A percentile compares a stretch with the other conserved stretches of the same genome.
Evolutionary conservation across 2,888 invertebrate species (phyloP).

Genomic region (Watsonalla cultraria): DNA sequence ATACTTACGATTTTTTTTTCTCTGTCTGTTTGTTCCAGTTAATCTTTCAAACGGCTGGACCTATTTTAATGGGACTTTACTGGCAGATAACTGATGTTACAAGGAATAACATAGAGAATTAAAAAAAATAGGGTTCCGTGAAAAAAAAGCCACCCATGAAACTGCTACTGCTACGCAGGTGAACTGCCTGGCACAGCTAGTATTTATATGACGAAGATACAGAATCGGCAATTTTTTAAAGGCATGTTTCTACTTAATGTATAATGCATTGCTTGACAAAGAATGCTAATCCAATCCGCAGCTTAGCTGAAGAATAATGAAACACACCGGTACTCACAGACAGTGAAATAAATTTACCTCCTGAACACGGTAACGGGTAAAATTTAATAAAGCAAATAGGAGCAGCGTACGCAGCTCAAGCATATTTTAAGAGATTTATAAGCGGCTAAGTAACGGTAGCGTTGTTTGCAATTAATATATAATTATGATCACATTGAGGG

Average conservation of each 20-base stretch:
- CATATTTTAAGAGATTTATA: slow-evolving; percentile 64
- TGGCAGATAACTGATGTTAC: too few species aligned
- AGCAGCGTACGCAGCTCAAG: slow-evolving; percentile 49
- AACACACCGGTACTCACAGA: slow-evolving; percentile 46
- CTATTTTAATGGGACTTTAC: too few species aligned
- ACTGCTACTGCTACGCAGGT: too few species aligned
- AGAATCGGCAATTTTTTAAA: background rate
- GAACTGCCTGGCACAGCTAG: too few species aligned
- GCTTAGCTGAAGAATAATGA: slow-evolving; percentile 51
- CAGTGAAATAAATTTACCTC: slow-evolving; percentile 56
- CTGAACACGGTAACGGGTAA: slow-evolving; percentile 51
- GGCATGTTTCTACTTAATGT: slow-evolving; percentile 1
- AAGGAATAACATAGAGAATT: too few species aligned
- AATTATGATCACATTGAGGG: slow-evolving; percentile 48
- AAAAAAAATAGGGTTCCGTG: too few species aligned
- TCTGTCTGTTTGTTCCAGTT: too few species aligned
- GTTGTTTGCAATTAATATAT: slow-evolving; percentile 59
- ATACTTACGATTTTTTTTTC: too few species aligned
- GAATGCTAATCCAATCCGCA: slow-evolving; percentile 49
- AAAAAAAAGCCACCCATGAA: too few species aligned
- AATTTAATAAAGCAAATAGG: slow-evolving; percentile 69
- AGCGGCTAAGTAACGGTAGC: slow-evolving; percentile 41
- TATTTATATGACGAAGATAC: too few species aligned
- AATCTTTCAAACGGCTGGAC: too few species aligned
- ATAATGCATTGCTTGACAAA: slow-evolving; percentile 28